Base-by-base conservation (phyloP, 2,113 vertebrate genomes). In the Siniperca knerii region DNA sequence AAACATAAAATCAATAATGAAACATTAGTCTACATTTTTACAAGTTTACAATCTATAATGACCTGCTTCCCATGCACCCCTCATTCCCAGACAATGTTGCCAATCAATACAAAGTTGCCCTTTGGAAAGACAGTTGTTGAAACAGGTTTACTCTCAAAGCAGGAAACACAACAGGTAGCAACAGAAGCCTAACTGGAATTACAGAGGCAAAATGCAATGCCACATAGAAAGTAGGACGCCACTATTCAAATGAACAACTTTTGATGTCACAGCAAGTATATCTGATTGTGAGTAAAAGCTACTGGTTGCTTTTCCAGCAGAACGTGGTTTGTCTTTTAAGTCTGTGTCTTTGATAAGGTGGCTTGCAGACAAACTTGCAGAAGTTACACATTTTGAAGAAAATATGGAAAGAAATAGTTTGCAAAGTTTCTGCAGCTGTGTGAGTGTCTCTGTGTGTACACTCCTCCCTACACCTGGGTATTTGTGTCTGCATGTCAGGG, bases 111-210 rank as follows among this genome's bases (percentile, higher is more conserved):
- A 79, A 81, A 33, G 66, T 75, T 72, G 15, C 37, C 13, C 12
- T 87, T 81, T 69, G 18, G 6, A 81, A 48, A 76, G 42, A 37
- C 2, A 79, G 57, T 54, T 88, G 83, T 83, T 86, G 66, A 48
- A 90, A 85, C 86, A 82, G 74, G 77, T 89, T 62, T 58, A 25
- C 20, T 46, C 21, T 85, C 42, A 82, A 46, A 76, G 40, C 76
- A 75, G 65, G 75, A 88, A 87, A 77, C 88, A 77, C 86, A 94
- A 92, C 92, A 93, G 89, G 89, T 92, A 91, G 80, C 58, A 86
- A 86, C 84, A 89, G 73, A 90, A 77, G 76, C 48, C 58, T 7
- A 68, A 87, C 85, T 81, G 82, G 61, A 89, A 87, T 71, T 35
- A 66, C 65, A 79, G 62, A 57, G 20, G 33, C 55, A 69, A 87